Evolutionary conservation across 1,140 invertebrate species (phyloP).

Genomic region (Tribolium castaneum): DNA sequence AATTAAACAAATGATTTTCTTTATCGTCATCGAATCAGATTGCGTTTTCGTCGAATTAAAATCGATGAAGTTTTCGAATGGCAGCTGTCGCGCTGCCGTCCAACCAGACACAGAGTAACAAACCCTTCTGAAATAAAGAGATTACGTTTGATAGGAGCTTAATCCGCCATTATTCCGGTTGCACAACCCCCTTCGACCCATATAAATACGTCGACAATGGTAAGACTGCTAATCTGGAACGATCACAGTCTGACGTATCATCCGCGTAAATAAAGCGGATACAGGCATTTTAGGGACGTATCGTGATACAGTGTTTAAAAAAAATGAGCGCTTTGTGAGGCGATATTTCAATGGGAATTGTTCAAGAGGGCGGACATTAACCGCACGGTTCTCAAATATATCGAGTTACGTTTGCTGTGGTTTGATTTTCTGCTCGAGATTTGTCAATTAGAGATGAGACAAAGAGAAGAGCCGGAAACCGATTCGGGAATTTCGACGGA

Average conservation of each 20-base stretch:
- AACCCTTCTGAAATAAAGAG: constrained; percentile 46
- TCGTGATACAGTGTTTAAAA: constrained; percentile 47
- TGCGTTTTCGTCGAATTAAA: neutral
- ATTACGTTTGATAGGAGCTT: constrained; percentile 43
- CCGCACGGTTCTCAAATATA: constrained; percentile 47
- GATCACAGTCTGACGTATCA: constrained; percentile 22
- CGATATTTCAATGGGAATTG: constrained; percentile 35
- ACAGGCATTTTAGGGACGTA: constrained; percentile 42
- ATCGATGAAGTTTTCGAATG: constrained; percentile 7
- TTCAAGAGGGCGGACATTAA: constrained; percentile 40
- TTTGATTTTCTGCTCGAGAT: constrained; percentile 40
- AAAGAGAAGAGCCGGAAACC: constrained; percentile 27
- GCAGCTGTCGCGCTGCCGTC: neutral
- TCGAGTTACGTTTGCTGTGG: constrained; percentile 43
- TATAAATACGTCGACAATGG: constrained; percentile 20
- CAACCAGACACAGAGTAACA: constrained; percentile 20
- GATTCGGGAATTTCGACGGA: neutral
- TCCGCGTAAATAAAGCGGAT: constrained; percentile 46
- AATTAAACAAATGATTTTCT: constrained; percentile 20
- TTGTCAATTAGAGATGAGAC: constrained; percentile 10
- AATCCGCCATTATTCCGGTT: constrained; percentile 45
- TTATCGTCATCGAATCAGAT: constrained; percentile 6
- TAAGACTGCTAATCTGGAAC: constrained; percentile 19
- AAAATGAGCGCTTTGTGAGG: constrained; percentile 36
- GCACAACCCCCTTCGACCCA: constrained; percentile 35